Percentiles rank a stretch among this genome's conserved stretches.
Evolutionary conservation across 2,888 invertebrate genomes (phyloP).

Genomic region (Sturmia bella): DNA sequence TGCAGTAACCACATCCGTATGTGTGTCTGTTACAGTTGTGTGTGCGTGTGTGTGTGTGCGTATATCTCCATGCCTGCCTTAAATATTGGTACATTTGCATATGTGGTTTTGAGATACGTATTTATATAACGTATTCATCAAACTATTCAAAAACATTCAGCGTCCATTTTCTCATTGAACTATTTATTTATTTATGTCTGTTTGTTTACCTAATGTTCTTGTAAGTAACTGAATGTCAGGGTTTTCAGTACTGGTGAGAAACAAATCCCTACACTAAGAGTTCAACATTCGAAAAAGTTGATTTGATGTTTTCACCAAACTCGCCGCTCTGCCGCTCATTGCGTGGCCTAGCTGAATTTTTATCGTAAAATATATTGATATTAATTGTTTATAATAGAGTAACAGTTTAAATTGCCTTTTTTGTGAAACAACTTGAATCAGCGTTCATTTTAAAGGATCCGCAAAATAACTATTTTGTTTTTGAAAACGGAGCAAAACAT

Average conservation of each 20-base stretch:
- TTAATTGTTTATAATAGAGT: too few species aligned
- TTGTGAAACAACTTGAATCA: too few species aligned
- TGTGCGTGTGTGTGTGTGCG: not conserved
- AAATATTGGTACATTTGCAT: constrained; percentile 23
- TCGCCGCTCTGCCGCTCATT: too few species aligned
- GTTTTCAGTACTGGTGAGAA: not conserved
- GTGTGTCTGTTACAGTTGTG: not conserved
- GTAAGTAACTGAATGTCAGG: constrained; percentile 1
- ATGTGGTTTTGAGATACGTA: constrained; percentile 24
- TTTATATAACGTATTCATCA: constrained; percentile 54
- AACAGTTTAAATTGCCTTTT: too few species aligned
- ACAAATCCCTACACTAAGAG: not conserved
- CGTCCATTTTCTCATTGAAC: constrained; percentile 3
- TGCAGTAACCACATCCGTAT: constrained; percentile 17
- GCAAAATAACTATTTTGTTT: too few species aligned
- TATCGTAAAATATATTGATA: too few species aligned
- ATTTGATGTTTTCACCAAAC: too few species aligned
- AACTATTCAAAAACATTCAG: constrained; percentile 53
- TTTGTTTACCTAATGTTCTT: not conserved
- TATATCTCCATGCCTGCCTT: not conserved
- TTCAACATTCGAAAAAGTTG: too few species aligned
- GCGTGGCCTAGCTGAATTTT: too few species aligned
- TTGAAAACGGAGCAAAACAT: too few species aligned
- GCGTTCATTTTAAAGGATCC: too few species aligned
- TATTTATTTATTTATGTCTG: constrained; percentile 6